phyloP scores from a whole-genome alignment of 2,888 invertebrate genomes.

The Tiliacea aurago region DNA sequence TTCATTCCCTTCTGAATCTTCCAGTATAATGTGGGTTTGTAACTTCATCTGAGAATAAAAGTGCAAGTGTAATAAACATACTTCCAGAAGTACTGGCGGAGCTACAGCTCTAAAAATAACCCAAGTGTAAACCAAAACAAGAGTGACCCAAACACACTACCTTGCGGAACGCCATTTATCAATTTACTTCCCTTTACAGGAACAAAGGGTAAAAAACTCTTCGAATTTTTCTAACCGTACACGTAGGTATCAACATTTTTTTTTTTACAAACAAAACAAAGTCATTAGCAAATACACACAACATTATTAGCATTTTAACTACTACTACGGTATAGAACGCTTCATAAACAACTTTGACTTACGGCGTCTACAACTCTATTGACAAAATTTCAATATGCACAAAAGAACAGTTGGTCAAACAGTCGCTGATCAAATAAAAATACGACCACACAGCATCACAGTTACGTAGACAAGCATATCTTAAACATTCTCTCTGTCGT shows the following conservation, averaged over 20 bases:
- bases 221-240: neutral
- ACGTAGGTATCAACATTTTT: neutral
- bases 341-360: conserved; percentile 23
- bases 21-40: neutral
- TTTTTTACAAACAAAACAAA: conserved; percentile 4
- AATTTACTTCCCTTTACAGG: conserved; percentile 1
- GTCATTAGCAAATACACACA: conserved; percentile 30
- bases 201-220: conserved; percentile 1
- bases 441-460: conserved; percentile 58
- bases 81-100: neutral
- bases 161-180: conserved; percentile 30
- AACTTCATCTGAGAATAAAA: neutral
- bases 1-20: neutral
- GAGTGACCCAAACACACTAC: conserved; percentile 29
- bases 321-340: conserved; percentile 18
- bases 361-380: conserved; percentile 43
- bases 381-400: conserved; percentile 61
- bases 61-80: conserved; percentile 19
- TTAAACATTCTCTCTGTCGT: conserved; percentile 48
- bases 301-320: conserved; percentile 26
- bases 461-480: conserved; percentile 54
- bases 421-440: conserved; percentile 62
- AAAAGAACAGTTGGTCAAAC: conserved; percentile 68
- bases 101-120: conserved; percentile 25
- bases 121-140: conserved; percentile 12